These are phyloP conservation scores for Calvadosia cruxmelitensis DNA, from an alignment of 30 jellyfish, hydroid and myxozoan species.

Conservation along the genomic window DNA sequence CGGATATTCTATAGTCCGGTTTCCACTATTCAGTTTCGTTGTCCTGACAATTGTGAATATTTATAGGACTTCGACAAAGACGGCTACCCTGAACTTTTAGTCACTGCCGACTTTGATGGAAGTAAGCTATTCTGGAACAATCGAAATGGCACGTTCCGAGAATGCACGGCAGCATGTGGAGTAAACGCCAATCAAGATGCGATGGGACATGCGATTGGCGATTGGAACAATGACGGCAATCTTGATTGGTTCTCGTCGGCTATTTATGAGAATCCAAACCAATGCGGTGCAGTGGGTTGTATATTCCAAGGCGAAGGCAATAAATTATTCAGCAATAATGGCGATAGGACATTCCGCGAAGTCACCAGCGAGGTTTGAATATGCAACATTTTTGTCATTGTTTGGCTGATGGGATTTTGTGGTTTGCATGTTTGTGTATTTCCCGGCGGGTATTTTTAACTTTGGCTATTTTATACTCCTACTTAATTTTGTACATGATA, in stretches of 20 bases:
- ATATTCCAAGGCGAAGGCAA: slow-evolving; percentile 61
- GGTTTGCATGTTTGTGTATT: no score
- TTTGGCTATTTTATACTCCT: no score
- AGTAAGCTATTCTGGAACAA: slow-evolving; percentile 85
- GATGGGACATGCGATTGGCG: slow-evolving; percentile 95
- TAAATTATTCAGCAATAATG: slow-evolving; percentile 46
- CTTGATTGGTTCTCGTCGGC: slow-evolving; percentile 70
- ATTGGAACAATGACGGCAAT: slow-evolving; percentile 68
- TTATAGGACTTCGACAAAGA: slow-evolving; percentile 81
- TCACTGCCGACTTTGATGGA: slow-evolving; percentile 76
- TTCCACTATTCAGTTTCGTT: no score
- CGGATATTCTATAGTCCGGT: no score
- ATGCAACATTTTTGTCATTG: no score
- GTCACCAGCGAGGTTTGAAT: slow-evolving; percentile 53
- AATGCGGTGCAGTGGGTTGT: slow-evolving; percentile 61
- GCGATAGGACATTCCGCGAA: slow-evolving; percentile 41
- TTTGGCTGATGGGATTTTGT: no score
- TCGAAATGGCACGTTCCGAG: slow-evolving; percentile 63
- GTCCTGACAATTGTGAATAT: no score
- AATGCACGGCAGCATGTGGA: slow-evolving; percentile 58
- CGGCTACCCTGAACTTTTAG: slow-evolving; percentile 69
- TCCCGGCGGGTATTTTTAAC: no score
- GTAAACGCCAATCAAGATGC: slow-evolving; percentile 65
- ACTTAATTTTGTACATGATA: no score
- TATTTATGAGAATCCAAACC: slow-evolving; percentile 23